Percentiles rank a stretch among this genome's conserved stretches.
Conservation (phyloP, 2,113 vertebrate genomes). For the Clarias batrachus region DNA sequence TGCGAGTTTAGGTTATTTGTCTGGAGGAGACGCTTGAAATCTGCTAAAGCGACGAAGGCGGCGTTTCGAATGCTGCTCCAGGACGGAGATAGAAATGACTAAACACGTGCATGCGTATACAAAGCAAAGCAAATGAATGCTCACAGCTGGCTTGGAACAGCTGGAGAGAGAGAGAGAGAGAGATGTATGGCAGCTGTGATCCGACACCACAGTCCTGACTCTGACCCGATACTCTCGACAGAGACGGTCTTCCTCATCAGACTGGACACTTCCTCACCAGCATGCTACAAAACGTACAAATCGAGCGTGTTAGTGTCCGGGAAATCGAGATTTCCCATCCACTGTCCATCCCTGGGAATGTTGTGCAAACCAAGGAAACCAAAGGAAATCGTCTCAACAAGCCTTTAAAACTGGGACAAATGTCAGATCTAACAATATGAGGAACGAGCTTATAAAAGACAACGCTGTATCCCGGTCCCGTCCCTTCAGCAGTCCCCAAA, state of each 20-base stretch:
- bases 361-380: background rate
- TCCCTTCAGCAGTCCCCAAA: background rate
- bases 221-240: background rate
- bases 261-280: background rate
- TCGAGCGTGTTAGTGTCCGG: background rate
- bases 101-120: slow-evolving; percentile 2
- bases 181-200: slow-evolving; percentile 31
- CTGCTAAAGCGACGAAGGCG: background rate
- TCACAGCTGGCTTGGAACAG: slow-evolving; percentile 40
- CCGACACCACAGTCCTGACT: slow-evolving; percentile 28
- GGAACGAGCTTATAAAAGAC: background rate
- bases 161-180: slow-evolving; percentile 27
- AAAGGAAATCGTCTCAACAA: background rate
- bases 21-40: background rate
- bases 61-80: background rate
- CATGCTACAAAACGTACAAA: background rate
- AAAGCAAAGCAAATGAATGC: slow-evolving; percentile 26
- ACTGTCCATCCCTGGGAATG: background rate
- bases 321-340: background rate
- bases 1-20: background rate
- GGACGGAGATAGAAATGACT: slow-evolving; percentile 16
- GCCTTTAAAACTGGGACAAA: background rate
- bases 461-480: background rate
- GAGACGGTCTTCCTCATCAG: background rate
- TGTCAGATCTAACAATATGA: background rate